phyloP scores from a whole-genome alignment of 2,888 invertebrate genomes.

The Lagria hirta region DNA sequence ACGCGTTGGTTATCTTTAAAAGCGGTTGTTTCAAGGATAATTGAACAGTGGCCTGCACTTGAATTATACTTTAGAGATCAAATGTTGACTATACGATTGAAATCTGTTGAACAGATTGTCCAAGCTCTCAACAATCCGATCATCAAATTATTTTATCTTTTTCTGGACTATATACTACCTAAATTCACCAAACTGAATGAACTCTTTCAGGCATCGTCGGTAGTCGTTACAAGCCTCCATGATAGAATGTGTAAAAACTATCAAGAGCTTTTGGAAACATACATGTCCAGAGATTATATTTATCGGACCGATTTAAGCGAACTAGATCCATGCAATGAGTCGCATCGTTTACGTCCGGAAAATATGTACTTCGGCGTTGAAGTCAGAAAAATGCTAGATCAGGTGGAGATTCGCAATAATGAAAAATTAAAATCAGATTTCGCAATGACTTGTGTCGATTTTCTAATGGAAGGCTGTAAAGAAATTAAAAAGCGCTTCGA shows the following conservation, averaged over 20 bases:
- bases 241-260: no score
- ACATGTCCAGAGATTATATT: no score
- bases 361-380: no score
- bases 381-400: no score
- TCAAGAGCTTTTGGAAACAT: no score
- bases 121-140: constrained; percentile 28
- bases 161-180: constrained; percentile 13
- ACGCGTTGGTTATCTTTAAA: constrained; percentile 5
- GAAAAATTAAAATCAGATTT: no score
- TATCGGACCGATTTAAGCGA: no score
- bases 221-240: no score
- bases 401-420: no score
- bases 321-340: no score
- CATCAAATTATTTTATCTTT: constrained; percentile 21
- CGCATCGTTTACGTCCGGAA: no score
- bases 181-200: constrained; percentile 14
- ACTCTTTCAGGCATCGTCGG: constrained; percentile 12
- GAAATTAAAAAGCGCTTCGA: constrained; percentile 4
- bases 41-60: constrained; percentile 2
- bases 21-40: neutral
- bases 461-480: neutral
- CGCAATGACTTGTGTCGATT: constrained; percentile 6
- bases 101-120: constrained; percentile 28
- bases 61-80: constrained; percentile 15
- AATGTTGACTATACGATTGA: constrained; percentile 20